phyloP scores from a whole-genome alignment of 1,140 invertebrate species.

The Heliconius melpomene region DNA sequence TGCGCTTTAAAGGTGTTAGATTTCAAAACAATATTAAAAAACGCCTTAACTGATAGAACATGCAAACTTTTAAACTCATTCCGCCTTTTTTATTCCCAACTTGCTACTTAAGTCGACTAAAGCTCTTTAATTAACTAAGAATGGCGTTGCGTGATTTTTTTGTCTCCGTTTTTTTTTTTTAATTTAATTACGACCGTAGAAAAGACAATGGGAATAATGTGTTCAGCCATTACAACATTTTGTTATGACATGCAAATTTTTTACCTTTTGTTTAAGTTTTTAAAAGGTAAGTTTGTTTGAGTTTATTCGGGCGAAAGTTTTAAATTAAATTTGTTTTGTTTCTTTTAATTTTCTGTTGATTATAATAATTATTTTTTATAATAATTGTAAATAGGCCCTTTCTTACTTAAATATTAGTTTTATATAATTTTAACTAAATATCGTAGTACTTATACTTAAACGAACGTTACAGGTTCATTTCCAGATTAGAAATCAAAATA shows the following conservation, averaged over 20 bases:
- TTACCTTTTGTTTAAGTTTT: slow-evolving; percentile 50
- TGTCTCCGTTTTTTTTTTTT: slow-evolving; percentile 67
- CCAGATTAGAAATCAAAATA: background rate
- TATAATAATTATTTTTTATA: background rate
- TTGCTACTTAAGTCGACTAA: slow-evolving; percentile 73
- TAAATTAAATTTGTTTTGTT: slow-evolving; percentile 15
- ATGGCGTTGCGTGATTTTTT: slow-evolving; percentile 71
- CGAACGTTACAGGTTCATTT: slow-evolving; percentile 5
- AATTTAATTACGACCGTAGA: slow-evolving; percentile 70
- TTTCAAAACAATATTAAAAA: slow-evolving; percentile 44
- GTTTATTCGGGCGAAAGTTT: slow-evolving; percentile 17
- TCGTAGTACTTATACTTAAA: background rate
- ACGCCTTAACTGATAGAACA: slow-evolving; percentile 58
- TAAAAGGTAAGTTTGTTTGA: slow-evolving; percentile 20
- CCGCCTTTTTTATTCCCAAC: slow-evolving; percentile 69
- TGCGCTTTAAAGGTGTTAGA: background rate
- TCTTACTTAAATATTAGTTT: background rate
- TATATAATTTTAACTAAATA: no score
- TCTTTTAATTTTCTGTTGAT: background rate
- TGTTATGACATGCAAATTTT: slow-evolving; percentile 64
- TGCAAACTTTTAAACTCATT: slow-evolving; percentile 61
- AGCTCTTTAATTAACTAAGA: slow-evolving; percentile 77
- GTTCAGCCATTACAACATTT: slow-evolving; percentile 63
- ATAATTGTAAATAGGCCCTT: background rate
- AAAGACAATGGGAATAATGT: slow-evolving; percentile 73